phyloP scores from a whole-genome alignment of 2,888 invertebrate species.

The Oxyscelio sp. region DNA sequence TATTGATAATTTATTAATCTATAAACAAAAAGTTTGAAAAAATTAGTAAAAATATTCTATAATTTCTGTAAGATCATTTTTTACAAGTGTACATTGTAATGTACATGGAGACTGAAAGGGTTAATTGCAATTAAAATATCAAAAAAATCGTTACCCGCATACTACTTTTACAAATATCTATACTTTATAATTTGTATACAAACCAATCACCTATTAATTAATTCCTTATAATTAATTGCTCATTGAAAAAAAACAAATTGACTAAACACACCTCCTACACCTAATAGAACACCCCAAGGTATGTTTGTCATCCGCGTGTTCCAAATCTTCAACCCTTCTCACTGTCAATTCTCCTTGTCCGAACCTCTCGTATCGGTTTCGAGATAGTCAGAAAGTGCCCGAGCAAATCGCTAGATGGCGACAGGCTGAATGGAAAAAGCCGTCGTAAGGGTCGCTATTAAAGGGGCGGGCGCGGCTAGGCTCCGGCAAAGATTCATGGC shows the following conservation, averaged over 20 bases:
- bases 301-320: too few relatives aligned
- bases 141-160: too few relatives aligned
- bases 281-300: neutral
- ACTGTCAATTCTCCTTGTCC: neutral
- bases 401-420: constrained; percentile 83
- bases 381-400: constrained; percentile 66
- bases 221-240: neutral
- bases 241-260: neutral
- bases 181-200: neutral
- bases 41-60: too few relatives aligned
- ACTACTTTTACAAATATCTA: too few relatives aligned
- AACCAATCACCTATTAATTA: neutral
- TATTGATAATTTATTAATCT: too few relatives aligned
- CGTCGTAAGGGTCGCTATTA: constrained; percentile 88
- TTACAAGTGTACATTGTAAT: too few relatives aligned
- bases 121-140: too few relatives aligned
- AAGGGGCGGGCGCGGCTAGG: constrained; percentile 86
- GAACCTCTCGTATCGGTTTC: constrained; percentile 42
- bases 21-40: too few relatives aligned
- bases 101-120: too few relatives aligned
- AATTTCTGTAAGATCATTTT: too few relatives aligned
- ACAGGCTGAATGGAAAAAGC: constrained; percentile 87
- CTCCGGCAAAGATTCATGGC: constrained; percentile 88
- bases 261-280: neutral
- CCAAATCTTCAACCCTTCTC: neutral